Base-by-base conservation (phyloP, 2,888 invertebrate species). In the Polietes domitor region DNA sequence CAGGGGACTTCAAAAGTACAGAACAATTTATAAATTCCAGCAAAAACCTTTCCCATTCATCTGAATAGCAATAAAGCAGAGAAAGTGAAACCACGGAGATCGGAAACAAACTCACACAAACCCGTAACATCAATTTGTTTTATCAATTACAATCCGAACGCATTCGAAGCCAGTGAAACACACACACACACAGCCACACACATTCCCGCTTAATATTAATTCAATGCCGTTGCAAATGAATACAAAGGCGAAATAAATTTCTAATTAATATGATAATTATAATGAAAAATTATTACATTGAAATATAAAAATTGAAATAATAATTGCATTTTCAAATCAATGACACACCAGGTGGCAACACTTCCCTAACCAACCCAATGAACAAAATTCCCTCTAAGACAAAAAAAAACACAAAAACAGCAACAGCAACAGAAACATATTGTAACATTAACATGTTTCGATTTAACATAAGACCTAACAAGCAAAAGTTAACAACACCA, bases 221-320 rank as follows among this genome's bases (percentile, higher is more conserved):
- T 15, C 58, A 58, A 58, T 15, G 26, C 24, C 58, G 58, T 24
- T 24, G 58, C 9, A 58, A 21, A 58, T 47, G 47, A n/a, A 47
- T 26, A 26, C 26, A 58, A 58, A 58, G n/a, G 47, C 47, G 47
- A 77, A 77, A 74, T 70, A 78, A 72, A 75, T 77, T 71, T 74
- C 70, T 80, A 80, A 83, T 80, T 83, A 80, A 83, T 83, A 37
- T 77, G 83, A 70, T 83, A 80, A 80, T 83, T 83, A 83, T 71
- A 77, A 80, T 80, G 83, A 83, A 83, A 80, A 61, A 83, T 83
- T 70, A 72, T 43, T 26, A 74, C 61, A 50, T 68, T 61, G 68
- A 41, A 19, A 28, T 26, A 17, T 43, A 55, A 70, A 53, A 55
- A 75, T 70, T 50, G 21, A 76, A 79, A 58, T 72, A 71, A 68